Base-by-base conservation (phyloP, 1,140 invertebrate genomes). In the Oppia nitens region DNA sequence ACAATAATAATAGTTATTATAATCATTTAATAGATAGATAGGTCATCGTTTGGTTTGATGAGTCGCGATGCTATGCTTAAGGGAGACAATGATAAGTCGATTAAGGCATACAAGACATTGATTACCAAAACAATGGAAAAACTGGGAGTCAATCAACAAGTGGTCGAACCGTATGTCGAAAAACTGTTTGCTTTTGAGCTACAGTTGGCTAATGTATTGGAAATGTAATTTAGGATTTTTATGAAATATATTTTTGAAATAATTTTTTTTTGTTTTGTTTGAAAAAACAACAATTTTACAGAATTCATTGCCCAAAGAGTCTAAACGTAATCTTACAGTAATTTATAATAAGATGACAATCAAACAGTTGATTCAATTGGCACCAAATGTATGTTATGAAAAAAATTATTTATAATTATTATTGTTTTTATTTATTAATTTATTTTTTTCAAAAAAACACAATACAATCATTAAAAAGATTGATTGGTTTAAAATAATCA, bases 1-100 rank as follows among this genome's bases (percentile, higher is more conserved):
- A n/a, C n/a, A 17, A 40, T 9, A 17, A 6, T 17, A 9, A 40
- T 9, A 40, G 17, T 6, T 40, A 9, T 40, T 40, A 40, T 6
- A 40, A 40, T 17, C 17, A 40, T 9, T 40, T n/a, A n/a, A 47
- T 20, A 94, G 88, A 68, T 97, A 65, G 93, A 97, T 73, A 90
- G 96, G 78, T 83, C 87, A 0, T 80, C 84, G 0, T 75, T 96
- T 53, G 88, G 88, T 6, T 68, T 78, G 45, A 74, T 94, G 0
- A 83, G 85, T 62, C 77, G 61, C 17, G 91, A 48, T 95, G 92
- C 68, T 73, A 47, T 58, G 26, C 3, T 96, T 53, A 56, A 54
- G 32, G 60, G 61, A 11, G 78, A 86, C 17, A 88, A 89, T 40
- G 65, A 64, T 28, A 27, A 49, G 2, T 24, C 67, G 53, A 67